Evolutionary conservation across 2,113 vertebrate genomes (phyloP).

Genomic region (Chascanopsetta lugubris): DNA sequence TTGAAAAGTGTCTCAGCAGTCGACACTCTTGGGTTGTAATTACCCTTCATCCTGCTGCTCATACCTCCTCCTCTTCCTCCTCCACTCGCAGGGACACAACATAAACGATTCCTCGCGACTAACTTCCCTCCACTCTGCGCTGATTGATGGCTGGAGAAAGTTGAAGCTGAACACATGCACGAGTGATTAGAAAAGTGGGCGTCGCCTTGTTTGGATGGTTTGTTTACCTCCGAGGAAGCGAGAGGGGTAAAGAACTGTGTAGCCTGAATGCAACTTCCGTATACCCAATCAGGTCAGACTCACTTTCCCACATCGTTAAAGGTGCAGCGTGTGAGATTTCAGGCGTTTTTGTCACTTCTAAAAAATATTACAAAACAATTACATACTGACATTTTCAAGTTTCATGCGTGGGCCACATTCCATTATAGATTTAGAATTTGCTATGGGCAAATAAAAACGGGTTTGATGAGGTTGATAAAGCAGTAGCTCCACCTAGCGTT

Average conservation of each 20-base stretch:
- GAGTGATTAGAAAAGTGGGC: conserved; percentile 12
- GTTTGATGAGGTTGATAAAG: too few species aligned
- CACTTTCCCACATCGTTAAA: too few species aligned
- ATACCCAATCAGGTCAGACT: too few species aligned
- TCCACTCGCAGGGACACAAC: conserved; percentile 41
- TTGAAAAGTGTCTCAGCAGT: conserved; percentile 32
- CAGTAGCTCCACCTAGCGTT: too few species aligned
- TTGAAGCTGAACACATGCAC: background rate
- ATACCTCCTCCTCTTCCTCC: conserved; percentile 20
- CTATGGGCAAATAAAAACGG: too few species aligned
- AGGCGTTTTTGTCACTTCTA: too few species aligned
- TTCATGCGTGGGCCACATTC: too few species aligned
- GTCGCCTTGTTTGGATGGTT: background rate
- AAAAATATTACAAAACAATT: too few species aligned
- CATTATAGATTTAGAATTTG: too few species aligned
- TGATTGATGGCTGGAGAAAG: conserved; percentile 36
- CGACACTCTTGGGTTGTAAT: conserved; percentile 38
- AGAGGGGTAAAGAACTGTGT: background rate
- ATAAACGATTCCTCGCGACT: conserved; percentile 36
- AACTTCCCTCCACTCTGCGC: background rate
- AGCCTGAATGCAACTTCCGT: background rate
- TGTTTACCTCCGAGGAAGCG: background rate
- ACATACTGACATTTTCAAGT: too few species aligned
- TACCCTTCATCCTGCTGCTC: conserved; percentile 38
- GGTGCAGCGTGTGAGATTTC: too few species aligned